phyloP scores from a whole-genome alignment of 1,140 invertebrate species.

The Manduca sexta region DNA sequence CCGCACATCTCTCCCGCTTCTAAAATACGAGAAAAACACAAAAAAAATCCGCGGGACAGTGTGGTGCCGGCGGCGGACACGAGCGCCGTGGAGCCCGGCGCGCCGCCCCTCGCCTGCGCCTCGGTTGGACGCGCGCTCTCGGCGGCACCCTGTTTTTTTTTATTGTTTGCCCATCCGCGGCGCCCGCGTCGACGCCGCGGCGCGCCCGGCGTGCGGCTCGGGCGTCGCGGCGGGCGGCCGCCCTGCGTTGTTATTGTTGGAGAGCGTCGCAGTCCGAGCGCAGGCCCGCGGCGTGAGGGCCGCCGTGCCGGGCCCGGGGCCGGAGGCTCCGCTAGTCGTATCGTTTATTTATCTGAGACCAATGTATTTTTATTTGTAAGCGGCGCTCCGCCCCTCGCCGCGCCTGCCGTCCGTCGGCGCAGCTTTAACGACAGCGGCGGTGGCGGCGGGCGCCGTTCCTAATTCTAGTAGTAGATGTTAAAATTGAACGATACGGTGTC shows the following conservation, averaged over 20 bases:
- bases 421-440: slow-evolving; percentile 51
- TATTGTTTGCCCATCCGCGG: slow-evolving; percentile 8
- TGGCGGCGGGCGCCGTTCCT: slow-evolving; percentile 32
- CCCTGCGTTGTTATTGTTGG: slow-evolving; percentile 11
- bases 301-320: slow-evolving; percentile 33
- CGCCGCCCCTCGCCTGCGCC: slow-evolving; percentile 6
- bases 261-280: slow-evolving; percentile 5
- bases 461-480: slow-evolving; percentile 61
- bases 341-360: slow-evolving; percentile 69
- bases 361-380: slow-evolving; percentile 64
- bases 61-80: slow-evolving; percentile 10
- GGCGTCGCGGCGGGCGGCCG: slow-evolving; percentile 15
- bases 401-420: slow-evolving; percentile 25
- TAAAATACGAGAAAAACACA: slow-evolving; percentile 22
- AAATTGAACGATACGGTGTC: slow-evolving; percentile 57
- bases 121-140: slow-evolving; percentile 3
- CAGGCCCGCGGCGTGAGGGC: slow-evolving; percentile 38
- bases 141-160: slow-evolving; percentile 2
- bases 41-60: slow-evolving; percentile 10
- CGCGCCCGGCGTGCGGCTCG: slow-evolving; percentile 9
- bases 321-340: slow-evolving; percentile 48
- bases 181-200: slow-evolving; percentile 7
- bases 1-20: slow-evolving; percentile 15
- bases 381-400: slow-evolving; percentile 23
- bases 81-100: slow-evolving; percentile 10